Evolutionary conservation across 2,113 vertebrate genomes (phyloP).

Genomic region (Phrynosoma blainvillii): DNA sequence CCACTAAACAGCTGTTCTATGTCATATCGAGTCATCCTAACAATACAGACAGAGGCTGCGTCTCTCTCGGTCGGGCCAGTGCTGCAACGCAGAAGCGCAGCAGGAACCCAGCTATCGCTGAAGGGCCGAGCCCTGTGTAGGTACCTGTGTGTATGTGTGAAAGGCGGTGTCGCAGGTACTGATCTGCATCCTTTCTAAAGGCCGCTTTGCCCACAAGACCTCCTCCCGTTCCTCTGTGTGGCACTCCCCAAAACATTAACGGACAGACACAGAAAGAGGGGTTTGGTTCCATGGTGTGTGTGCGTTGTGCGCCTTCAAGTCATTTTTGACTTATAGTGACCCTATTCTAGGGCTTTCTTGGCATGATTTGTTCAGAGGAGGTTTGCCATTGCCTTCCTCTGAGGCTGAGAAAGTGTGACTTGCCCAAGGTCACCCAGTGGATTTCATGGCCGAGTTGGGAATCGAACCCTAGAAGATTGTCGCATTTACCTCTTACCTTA

Average conservation of each 20-base stretch:
- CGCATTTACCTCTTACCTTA: no score
- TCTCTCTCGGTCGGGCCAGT: not conserved
- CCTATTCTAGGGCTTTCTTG: no score
- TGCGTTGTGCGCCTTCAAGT: no score
- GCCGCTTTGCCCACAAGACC: not conserved
- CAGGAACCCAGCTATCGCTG: not conserved
- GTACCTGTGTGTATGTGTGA: not conserved
- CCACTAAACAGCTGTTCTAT: conserved; percentile 61
- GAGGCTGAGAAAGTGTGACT: no score
- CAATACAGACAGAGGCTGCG: not conserved
- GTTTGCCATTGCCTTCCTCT: no score
- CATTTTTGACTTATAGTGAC: no score
- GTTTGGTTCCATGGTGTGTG: no score
- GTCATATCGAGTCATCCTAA: not conserved
- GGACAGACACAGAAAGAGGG: not conserved
- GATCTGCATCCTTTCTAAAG: not conserved
- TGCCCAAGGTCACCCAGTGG: no score
- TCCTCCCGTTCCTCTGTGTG: not conserved
- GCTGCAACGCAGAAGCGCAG: rapidly evolving
- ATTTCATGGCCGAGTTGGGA: no score
- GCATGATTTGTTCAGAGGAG: no score
- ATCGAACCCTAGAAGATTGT: no score
- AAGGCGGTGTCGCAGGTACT: not conserved
- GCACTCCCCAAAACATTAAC: not conserved
- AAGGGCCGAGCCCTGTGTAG: not conserved